These are phyloP conservation scores for Myotis findleyi DNA, from an alignment of 2,797 vertebrate genomes.

Conservation along the genomic window DNA sequence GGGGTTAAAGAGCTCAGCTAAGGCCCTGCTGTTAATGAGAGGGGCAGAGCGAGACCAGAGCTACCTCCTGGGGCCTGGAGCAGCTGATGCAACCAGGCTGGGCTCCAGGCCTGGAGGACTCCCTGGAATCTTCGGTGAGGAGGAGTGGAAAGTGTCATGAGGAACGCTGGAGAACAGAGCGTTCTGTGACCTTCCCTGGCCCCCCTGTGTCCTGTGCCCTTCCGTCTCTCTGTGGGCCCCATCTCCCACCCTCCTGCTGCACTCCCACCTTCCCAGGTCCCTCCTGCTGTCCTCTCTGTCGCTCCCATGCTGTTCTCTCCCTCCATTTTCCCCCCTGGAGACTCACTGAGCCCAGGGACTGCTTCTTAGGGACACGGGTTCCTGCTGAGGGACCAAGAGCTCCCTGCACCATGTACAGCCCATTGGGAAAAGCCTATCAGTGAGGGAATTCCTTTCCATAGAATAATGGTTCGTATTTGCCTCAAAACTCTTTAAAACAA, in stretches of 20 bases:
- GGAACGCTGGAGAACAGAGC: not conserved
- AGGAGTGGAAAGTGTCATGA: not conserved
- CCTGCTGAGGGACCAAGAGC: not conserved
- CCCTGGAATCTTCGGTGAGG: not conserved
- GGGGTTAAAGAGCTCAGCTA: not conserved
- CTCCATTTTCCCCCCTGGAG: not conserved
- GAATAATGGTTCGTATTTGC: not conserved
- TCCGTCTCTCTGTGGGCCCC: not conserved
- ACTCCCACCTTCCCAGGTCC: not conserved
- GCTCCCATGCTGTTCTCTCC: not conserved
- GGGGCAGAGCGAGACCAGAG: not conserved
- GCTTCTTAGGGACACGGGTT: not conserved
- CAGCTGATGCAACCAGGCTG: not conserved
- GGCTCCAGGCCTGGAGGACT: not conserved
- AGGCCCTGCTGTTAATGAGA: not conserved
- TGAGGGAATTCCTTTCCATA: not conserved
- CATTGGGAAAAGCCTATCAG: not conserved
- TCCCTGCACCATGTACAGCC: rapidly evolving
- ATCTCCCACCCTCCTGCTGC: not conserved
- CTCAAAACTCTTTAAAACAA: not conserved
- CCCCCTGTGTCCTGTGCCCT: not conserved
- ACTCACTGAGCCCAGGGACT: not conserved
- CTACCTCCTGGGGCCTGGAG: not conserved
- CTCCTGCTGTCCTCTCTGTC: not conserved
- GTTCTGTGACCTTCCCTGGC: not conserved